Evolutionary conservation across 2,888 invertebrate genomes (phyloP).

Genomic region (Clitarchus hookeri): DNA sequence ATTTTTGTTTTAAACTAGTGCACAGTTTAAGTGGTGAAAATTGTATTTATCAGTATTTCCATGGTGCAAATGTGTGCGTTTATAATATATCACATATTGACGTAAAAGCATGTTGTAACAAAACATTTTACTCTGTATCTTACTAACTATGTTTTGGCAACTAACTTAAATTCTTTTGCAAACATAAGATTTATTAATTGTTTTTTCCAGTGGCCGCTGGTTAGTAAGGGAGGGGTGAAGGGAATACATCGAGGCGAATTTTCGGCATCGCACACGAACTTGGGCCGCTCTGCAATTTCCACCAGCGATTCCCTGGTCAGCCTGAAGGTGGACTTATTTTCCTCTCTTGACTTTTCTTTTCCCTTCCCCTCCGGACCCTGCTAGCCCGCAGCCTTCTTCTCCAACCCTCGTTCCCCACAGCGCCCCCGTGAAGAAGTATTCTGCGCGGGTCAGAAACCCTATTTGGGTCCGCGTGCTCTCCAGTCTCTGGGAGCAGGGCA

Average conservation of each 20-base stretch:
- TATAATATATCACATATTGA: too few species aligned
- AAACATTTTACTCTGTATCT: too few species aligned
- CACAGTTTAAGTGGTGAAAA: too few species aligned
- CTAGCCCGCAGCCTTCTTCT: background rate
- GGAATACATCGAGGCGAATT: background rate
- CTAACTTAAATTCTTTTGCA: too few species aligned
- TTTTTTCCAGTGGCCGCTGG: too few species aligned
- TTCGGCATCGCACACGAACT: background rate
- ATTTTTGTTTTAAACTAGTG: too few species aligned
- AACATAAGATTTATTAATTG: too few species aligned
- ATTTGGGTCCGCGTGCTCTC: background rate
- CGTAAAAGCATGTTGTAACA: too few species aligned
- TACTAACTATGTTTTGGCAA: too few species aligned
- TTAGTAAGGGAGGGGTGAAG: background rate
- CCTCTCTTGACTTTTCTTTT: background rate
- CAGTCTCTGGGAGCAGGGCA: background rate
- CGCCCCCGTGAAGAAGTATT: background rate
- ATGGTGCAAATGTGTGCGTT: too few species aligned
- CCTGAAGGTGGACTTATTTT: background rate
- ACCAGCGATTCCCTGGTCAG: background rate
- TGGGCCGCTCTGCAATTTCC: background rate
- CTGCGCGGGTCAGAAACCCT: conserved; percentile 5
- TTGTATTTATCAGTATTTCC: too few species aligned
- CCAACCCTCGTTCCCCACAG: background rate
- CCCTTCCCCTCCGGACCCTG: background rate